Evolutionary conservation across 1,140 invertebrate species (phyloP), one percentile per base, ranked within the genome.

Genomic region (Penaeus vannamei): DNA sequence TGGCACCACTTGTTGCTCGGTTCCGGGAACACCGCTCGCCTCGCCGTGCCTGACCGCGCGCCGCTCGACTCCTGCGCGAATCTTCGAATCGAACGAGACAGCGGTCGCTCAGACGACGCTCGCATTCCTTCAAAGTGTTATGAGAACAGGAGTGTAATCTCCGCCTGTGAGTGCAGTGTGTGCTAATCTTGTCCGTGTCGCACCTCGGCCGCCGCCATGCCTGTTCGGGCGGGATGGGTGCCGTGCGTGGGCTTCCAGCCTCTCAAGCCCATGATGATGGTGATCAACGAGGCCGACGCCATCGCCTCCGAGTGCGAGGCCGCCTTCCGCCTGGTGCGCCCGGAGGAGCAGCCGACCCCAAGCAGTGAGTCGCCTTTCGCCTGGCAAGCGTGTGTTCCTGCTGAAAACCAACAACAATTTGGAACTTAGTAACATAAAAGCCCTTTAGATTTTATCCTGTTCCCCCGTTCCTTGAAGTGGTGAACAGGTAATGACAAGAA

Each of bases 151-250:
- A 12, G 10, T 14, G 17, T 12, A 53, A 53, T 42, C 36, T 42
- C 36, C 36, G 8, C 8, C 36, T 53, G 53, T 53, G 53, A 14
- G 53, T 53, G 53, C 8, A 17, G 10, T 53, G 53, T 53, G 53
- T 12, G 53, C 53, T 53, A 53, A 17, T 17, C 53, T 53, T 17
- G 17, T 17, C 8, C 53, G 53, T 17, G 53, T 53, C 17, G 8
- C 53, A 17, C 53, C 14, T 79, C 69, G 69, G 19, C 72, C 53
- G 29, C 26, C 59, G 84, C 60, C 61, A 92, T 92, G 92, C 80
- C 92, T 26, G 91, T 92, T 29, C 92, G 92, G 62, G 91, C 92
- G 36, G 93, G 93, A 61, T 93, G 92, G 92, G 92, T 93, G 20
- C 92, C 93, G 29, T 92, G 91, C 87, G 91, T 93, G 76, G 92